Evolutionary conservation across 2,888 invertebrate genomes (phyloP), one percentile per base, ranked within the genome.

Genomic region (Malthinus seriepunctatus): DNA sequence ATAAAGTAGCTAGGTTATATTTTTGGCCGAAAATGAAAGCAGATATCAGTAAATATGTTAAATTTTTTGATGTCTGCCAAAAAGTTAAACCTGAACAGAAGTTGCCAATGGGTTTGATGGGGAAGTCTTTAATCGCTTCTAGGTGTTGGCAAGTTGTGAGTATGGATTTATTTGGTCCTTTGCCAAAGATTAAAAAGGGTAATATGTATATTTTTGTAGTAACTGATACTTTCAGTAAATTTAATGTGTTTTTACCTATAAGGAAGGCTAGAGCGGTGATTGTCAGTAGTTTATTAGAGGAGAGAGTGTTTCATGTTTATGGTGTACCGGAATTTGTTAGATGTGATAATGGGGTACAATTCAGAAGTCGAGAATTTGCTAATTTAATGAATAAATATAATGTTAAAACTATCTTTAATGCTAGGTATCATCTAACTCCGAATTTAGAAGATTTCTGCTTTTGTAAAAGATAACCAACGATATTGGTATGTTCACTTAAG

Each of bases 11-110:
- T n/a, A 3, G 10, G n/a, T 23, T 9, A 5, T 67, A 63, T 53
- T 69, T 63, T 39, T 71, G 69, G 70, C 69, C 70, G 2, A 63
- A 56, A 15, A 61, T 69, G 55, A 31, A 38, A 6, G 15, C 14
- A 1, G 67, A 69, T 49, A 57, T 71, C 6, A 5, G 23, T 23
- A 5, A 2, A 23, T 23, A 23, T 5, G 23, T 23, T 23, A 23
- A 23, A 5, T 5, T 2, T 23, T 23, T 2, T 23, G 23, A 23
- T 2, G 23, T 23, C 3, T 23, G 23, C 5, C 23, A 23, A 5
- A 23, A 23, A 5, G 5, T 23, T 23, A 23, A 23, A 5, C 23
- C 23, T 23, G 23, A 23, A 23, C 23, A 23, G 5, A 23, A 23
- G 5, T 23, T 23, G 5, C 23, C 23, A 23, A 5, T 5, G 5